Base-by-base conservation (phyloP, 2,888 invertebrate species). In the Drosophila peninsularis region DNA sequence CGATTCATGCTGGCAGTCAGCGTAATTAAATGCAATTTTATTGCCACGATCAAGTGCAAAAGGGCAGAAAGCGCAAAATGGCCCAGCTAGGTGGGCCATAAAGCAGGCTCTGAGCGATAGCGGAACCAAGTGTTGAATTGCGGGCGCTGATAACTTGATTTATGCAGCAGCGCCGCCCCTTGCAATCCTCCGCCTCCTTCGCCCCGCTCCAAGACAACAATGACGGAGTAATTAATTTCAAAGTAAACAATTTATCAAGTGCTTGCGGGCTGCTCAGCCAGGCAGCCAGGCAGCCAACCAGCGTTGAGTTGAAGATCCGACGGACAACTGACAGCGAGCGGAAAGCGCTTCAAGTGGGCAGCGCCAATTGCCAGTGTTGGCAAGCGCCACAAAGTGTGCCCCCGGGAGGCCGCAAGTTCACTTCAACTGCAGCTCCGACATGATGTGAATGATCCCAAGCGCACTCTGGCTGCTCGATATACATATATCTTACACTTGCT, bases 21-120 rank as follows among this genome's bases (percentile, higher is more conserved):
- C 66, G 78, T 82, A 88, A 87, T 79, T 87, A 90, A 88, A 85
- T 85, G 87, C 89, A 82, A 85, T 88, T 87, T 88, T 87, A 87
- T 87, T 80, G 79, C 86, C 78, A 75, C 80, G 88, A 86, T 81
- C 75, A 86, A 73, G 53, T 65, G 74, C 79, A 66, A 75, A 78
- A 77, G 77, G 72, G 71, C 75, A 74, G 70, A 49, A 70, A 73
- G 57, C 68, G 49, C 61, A 62, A 61, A 84, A 75, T 67, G 73
- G 71, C 17, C 63, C 71, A 69, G 73, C 71, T 80, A 78, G 84
- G 68, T 75, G 71, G 82, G 63, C 65, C 58, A 78, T 65, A 64
- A 56, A 56, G 37, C 56, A 45, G 56, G 45, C 54, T 54, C 41
- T 54, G 54, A 54, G 30, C 54, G 60, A 75, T 60, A 60, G 53